Evolutionary conservation across 2,113 vertebrate species (phyloP).

Genomic region (Lophura nycthemera): DNA sequence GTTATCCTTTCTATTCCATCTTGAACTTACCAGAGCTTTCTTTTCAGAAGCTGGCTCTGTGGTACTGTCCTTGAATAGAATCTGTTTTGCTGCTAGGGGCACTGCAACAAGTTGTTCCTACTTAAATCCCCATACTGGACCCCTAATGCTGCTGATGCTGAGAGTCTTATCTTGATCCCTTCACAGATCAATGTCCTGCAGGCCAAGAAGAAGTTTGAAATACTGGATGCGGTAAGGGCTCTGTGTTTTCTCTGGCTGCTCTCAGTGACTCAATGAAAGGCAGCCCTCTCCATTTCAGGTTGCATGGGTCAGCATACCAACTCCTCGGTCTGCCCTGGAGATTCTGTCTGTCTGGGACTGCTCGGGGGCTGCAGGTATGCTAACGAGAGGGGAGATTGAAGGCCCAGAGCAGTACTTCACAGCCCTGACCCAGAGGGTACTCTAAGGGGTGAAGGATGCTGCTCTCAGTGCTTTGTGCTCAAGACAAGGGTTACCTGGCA

Average conservation of each 20-base stretch:
- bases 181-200: conserved; percentile 96
- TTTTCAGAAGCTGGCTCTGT: neutral
- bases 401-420: neutral
- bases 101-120: neutral
- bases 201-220: conserved; percentile 99
- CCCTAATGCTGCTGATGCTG: neutral
- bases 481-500: neutral
- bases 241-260: neutral
- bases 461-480: neutral
- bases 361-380: neutral
- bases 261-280: neutral
- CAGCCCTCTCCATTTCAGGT: neutral
- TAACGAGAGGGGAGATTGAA: neutral
- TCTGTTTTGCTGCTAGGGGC: neutral
- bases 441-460: neutral
- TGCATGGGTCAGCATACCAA: neutral
- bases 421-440: neutral
- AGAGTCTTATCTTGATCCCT: neutral
- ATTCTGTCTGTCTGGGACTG: neutral
- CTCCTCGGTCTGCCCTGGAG: neutral
- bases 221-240: conserved; percentile 91
- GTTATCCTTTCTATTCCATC: neutral
- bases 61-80: neutral
- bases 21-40: neutral
- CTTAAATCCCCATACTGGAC: neutral